phyloP scores from a whole-genome alignment of 2,888 invertebrate species.

The Parasteatoda lunata region DNA sequence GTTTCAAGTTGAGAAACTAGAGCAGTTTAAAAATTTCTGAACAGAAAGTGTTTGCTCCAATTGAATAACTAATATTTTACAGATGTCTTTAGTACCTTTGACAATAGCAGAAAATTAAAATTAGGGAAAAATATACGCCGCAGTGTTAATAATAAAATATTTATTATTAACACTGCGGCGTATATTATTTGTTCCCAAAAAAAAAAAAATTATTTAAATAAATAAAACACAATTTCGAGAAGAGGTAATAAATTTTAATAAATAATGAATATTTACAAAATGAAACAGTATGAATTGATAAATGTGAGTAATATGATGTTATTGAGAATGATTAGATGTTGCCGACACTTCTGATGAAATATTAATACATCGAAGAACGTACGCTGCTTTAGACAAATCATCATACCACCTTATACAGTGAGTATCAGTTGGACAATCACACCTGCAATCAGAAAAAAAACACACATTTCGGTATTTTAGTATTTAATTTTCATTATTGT shows the following conservation, averaged over 20 bases:
- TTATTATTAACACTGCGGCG: neutral
- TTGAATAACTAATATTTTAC: too few relatives aligned
- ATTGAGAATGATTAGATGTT: neutral
- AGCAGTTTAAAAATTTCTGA: too few relatives aligned
- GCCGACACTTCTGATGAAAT: neutral
- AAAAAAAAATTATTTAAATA: neutral
- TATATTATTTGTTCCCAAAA: neutral
- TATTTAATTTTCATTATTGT: too few relatives aligned
- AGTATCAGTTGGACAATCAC: conserved; percentile 10
- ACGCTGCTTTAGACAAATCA: conserved; percentile 38
- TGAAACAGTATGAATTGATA: neutral
- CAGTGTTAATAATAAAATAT: too few relatives aligned
- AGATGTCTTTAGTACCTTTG: too few relatives aligned
- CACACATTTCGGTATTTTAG: neutral
- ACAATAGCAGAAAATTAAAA: too few relatives aligned
- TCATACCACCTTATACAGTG: conserved; percentile 20
- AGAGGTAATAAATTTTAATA: neutral
- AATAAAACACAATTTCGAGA: neutral
- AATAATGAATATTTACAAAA: neutral
- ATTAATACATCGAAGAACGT: conserved; percentile 26
- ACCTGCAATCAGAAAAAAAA: conserved; percentile 7
- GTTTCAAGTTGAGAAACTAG: too few relatives aligned
- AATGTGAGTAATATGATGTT: neutral
- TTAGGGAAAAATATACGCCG: too few relatives aligned
- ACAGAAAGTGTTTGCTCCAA: too few relatives aligned